These are phyloP conservation scores for Stenopsyche tienmushanensis DNA, from an alignment of 1,140 invertebrate genomes.

Conservation along the genomic window DNA sequence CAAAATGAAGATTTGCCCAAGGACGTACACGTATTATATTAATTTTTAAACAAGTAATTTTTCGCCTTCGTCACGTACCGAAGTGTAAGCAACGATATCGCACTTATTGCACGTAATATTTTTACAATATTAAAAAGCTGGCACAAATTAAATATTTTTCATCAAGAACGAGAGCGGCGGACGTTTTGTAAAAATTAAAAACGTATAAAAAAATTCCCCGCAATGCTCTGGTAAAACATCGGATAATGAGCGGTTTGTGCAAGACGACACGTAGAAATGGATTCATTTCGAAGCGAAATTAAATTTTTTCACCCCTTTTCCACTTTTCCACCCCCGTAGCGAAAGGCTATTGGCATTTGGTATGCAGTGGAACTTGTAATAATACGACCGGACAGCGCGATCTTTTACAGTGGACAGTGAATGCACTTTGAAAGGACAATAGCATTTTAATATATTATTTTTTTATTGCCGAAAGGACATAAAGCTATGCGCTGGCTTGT, in stretches of 20 bases:
- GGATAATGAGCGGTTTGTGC: constrained; percentile 13
- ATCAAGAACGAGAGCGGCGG: neutral
- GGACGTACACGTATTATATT: too few species aligned
- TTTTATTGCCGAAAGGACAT: too few species aligned
- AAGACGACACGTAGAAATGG: constrained; percentile 25
- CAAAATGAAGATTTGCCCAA: too few species aligned
- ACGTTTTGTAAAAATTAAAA: constrained; percentile 8
- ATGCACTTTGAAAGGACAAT: too few species aligned
- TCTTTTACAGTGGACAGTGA: too few species aligned
- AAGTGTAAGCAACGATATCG: too few species aligned
- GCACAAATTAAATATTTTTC: constrained; percentile 4
- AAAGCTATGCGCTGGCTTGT: too few species aligned
- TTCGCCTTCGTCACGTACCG: too few species aligned
- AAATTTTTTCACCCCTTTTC: constrained; percentile 24
- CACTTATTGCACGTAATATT: neutral
- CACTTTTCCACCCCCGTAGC: neutral
- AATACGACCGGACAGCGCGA: constrained; percentile 9
- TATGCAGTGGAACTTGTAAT: constrained; percentile 15
- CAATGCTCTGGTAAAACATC: neutral
- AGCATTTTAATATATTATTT: too few species aligned
- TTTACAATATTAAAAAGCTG: neutral
- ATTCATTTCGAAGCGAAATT: constrained; percentile 24
- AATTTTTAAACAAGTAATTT: too few species aligned
- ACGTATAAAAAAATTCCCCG: neutral
- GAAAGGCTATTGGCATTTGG: constrained; percentile 26